These are phyloP conservation scores for Stenchaetothrips biformis DNA, from an alignment of 2,888 invertebrate species.

Conservation along the genomic window DNA sequence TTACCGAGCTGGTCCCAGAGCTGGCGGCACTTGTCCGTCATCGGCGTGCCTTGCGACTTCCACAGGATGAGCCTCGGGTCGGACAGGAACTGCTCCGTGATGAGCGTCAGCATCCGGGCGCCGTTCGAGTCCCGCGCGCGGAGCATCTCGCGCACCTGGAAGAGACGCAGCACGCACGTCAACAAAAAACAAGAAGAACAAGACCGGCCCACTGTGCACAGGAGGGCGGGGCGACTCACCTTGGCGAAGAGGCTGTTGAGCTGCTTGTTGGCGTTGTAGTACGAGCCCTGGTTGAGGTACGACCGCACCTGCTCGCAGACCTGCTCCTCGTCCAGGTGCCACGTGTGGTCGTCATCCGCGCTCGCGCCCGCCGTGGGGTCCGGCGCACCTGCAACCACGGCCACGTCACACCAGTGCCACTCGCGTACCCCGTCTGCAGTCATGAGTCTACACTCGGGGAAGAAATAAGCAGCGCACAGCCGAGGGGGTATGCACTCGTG, in stretches of 20 bases:
- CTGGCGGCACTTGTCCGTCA: slow-evolving; percentile 80
- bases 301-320: slow-evolving; percentile 80
- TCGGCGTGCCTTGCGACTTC: slow-evolving; percentile 76
- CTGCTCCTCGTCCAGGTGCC: slow-evolving; percentile 84
- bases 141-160: slow-evolving; percentile 76
- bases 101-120: slow-evolving; percentile 75
- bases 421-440: too few relatives aligned
- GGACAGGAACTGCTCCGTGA: slow-evolving; percentile 81
- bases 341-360: slow-evolving; percentile 77
- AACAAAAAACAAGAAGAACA: background rate
- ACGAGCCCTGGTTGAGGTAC: slow-evolving; percentile 75
- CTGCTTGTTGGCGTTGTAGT: slow-evolving; percentile 78
- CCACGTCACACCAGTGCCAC: too few relatives aligned
- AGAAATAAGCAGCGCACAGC: too few relatives aligned
- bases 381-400: slow-evolving; percentile 66
- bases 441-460: too few relatives aligned
- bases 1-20: slow-evolving; percentile 77
- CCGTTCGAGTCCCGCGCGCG: slow-evolving; percentile 80
- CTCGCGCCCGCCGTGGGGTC: slow-evolving; percentile 83
- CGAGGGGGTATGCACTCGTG: too few relatives aligned
- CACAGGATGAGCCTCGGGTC: slow-evolving; percentile 74
- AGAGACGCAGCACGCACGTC: background rate
- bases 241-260: slow-evolving; percentile 80
- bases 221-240: slow-evolving; percentile 48
- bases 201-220: background rate